phyloP scores from a whole-genome alignment of 2,797 vertebrate species.

The Microctenopoma steveboyesi region DNA sequence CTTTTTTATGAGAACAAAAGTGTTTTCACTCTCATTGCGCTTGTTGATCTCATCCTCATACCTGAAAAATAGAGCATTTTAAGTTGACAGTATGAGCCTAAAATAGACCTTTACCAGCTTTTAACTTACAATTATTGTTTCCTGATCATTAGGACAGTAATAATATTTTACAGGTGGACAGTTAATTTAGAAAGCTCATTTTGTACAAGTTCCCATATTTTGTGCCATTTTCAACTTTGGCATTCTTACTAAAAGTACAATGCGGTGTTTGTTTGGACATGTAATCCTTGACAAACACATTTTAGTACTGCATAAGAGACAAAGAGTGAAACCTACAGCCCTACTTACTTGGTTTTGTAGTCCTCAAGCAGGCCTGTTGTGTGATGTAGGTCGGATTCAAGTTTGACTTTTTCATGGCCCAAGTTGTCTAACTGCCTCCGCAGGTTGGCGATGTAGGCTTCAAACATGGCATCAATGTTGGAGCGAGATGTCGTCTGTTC shows the following conservation, averaged over 20 bases:
- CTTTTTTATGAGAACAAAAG: constrained; percentile 94
- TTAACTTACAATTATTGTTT: too few relatives aligned
- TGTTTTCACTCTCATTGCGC: constrained; percentile 89
- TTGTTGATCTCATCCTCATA: constrained; percentile 94
- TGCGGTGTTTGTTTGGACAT: background rate
- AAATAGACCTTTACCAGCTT: background rate
- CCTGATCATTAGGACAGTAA: background rate
- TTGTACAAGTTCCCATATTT: too few relatives aligned
- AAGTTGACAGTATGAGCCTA: background rate
- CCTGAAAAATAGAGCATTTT: constrained; percentile 68
- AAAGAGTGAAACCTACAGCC: background rate
- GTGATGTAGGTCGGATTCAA: constrained; percentile 82
- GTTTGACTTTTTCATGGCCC: constrained; percentile 78
- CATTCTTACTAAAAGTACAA: background rate
- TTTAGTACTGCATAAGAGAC: background rate
- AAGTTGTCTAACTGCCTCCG: constrained; percentile 83
- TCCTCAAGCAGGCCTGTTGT: constrained; percentile 83
- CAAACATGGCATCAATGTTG: constrained; percentile 75
- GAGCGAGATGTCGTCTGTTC: constrained; percentile 79
- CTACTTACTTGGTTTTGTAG: constrained; percentile 78
- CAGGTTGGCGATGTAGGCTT: constrained; percentile 80
- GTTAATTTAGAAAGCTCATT: too few relatives aligned
- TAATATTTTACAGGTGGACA: too few relatives aligned
- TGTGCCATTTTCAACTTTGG: too few relatives aligned
- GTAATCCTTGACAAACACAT: too few relatives aligned